These are phyloP conservation scores for Catamblyrhynchus diadema DNA, from an alignment of 2,797 vertebrate genomes.

Conservation along the genomic window DNA sequence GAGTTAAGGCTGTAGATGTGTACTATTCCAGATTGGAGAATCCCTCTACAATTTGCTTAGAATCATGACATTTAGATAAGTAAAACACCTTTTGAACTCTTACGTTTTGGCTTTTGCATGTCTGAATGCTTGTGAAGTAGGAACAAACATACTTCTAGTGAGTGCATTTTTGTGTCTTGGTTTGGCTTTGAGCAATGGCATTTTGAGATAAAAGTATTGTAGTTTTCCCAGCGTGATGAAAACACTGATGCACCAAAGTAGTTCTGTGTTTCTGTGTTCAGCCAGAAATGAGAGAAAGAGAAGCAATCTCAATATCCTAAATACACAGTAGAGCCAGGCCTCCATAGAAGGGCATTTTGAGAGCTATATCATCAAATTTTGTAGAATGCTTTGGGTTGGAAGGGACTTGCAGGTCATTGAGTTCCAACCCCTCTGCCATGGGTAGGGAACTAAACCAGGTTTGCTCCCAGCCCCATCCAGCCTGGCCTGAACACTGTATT, in stretches of 20 bases:
- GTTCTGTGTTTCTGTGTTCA: not conserved
- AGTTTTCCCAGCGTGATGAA: not conserved
- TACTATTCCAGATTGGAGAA: not conserved
- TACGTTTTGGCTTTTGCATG: not conserved
- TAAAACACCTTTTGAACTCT: not conserved
- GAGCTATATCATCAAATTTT: not conserved
- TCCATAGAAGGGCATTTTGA: not conserved
- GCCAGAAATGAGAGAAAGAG: not conserved
- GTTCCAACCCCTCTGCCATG: not conserved
- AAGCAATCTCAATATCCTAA: accelerated
- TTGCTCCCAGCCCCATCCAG: not conserved
- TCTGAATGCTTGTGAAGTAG: not conserved
- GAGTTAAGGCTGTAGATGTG: not conserved
- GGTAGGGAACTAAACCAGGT: not conserved
- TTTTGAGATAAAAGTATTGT: not conserved
- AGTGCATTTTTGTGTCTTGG: not conserved
- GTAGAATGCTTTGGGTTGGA: not conserved
- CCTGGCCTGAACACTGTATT: not conserved
- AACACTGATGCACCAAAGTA: not conserved
- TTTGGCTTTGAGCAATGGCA: not conserved
- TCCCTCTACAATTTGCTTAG: not conserved
- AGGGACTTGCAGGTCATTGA: not conserved
- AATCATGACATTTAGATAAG: not conserved
- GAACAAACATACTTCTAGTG: not conserved
- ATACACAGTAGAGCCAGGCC: not conserved